Percentiles rank a stretch among this genome's conserved stretches.
Conservation (phyloP, 2,888 invertebrate genomes). For the Syritta pipiens region DNA sequence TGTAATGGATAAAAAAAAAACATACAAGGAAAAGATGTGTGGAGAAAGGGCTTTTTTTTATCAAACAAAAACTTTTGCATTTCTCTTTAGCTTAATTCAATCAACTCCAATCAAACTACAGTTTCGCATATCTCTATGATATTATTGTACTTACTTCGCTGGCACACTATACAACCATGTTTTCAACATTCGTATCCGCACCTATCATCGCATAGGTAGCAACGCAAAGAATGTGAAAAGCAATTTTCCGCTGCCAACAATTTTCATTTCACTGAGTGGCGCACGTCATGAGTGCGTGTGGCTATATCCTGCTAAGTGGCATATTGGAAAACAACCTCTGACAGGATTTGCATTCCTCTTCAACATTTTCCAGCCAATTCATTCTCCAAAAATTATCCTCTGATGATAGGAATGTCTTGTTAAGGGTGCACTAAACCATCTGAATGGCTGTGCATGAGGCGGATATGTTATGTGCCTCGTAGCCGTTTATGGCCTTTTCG, state of each 20-base stretch:
- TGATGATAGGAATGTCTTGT: constrained; percentile 57
- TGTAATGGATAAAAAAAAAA: no score
- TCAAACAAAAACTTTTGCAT: no score
- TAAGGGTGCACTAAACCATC: constrained; percentile 24
- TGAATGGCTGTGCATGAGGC: constrained; percentile 19
- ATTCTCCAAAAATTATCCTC: constrained; percentile 51
- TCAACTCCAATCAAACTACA: no score
- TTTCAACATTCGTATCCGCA: not conserved
- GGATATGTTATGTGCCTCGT: constrained; percentile 45
- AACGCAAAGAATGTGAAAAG: constrained; percentile 45
- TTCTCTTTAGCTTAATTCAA: no score
- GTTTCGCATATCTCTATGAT: no score
- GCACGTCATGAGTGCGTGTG: constrained; percentile 45
- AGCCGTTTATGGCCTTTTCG: constrained; percentile 56
- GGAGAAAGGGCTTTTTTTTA: no score
- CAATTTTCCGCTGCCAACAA: constrained; percentile 63
- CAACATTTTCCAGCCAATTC: constrained; percentile 64
- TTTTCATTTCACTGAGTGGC: constrained; percentile 28
- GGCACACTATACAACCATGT: not conserved
- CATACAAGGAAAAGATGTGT: no score
- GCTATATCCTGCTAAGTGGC: constrained; percentile 61
- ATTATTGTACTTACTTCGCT: no score
- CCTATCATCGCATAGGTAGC: constrained; percentile 16
- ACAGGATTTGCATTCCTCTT: constrained; percentile 58
- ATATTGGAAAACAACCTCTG: constrained; percentile 62